A percentile compares a stretch with the other conserved stretches of the same genome.
Conservation (phyloP, 2,888 invertebrate genomes). For the Tenthredo notha region DNA sequence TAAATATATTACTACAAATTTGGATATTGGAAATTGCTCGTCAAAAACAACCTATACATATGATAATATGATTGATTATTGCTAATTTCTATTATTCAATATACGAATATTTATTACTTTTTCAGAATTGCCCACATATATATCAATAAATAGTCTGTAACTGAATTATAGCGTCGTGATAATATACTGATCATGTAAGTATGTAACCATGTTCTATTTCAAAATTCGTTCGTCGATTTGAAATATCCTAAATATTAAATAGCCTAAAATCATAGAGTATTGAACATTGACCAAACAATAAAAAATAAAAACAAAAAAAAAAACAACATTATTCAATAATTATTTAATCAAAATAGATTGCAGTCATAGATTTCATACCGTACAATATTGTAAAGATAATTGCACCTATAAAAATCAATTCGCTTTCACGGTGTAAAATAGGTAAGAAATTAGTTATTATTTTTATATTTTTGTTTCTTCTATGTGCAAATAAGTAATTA, state of each 20-base stretch:
- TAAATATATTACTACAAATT: neutral
- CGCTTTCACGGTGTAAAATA: constrained; percentile 34
- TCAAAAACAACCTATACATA: neutral
- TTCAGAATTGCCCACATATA: constrained; percentile 17
- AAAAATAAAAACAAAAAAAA: neutral
- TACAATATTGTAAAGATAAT: constrained; percentile 47
- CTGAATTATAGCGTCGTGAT: neutral
- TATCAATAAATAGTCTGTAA: neutral
- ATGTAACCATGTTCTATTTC: neutral
- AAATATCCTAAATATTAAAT: neutral
- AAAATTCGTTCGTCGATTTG: neutral
- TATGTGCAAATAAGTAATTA: neutral
- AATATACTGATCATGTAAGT: neutral
- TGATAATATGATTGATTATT: constrained; percentile 16
- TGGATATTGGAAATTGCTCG: constrained; percentile 7
- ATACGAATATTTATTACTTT: constrained; percentile 23
- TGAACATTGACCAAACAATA: neutral
- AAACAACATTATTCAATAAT: neutral
- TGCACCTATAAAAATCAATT: constrained; percentile 40
- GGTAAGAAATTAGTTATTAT: constrained; percentile 30
- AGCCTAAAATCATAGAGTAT: neutral
- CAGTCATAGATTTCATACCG: neutral
- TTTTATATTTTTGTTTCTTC: neutral
- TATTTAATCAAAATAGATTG: constrained; percentile 26
- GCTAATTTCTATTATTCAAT: constrained; percentile 43